Evolutionary conservation across 2,113 vertebrate species (phyloP).

Genomic region (Pterocles burchelli): DNA sequence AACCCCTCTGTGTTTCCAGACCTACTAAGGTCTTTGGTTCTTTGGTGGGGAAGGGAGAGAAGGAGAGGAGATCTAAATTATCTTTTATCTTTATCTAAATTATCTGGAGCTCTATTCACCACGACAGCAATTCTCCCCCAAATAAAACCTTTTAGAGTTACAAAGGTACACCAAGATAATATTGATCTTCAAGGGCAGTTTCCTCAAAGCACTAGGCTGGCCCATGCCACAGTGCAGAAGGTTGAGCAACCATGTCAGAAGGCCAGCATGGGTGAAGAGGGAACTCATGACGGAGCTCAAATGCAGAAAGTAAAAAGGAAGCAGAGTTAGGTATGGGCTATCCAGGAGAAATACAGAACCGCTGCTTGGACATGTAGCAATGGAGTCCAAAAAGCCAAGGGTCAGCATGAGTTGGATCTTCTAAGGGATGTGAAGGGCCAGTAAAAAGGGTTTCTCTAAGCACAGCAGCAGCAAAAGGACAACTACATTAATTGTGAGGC

Average conservation of each 20-base stretch:
- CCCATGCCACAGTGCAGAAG: neutral
- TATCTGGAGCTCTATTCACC: neutral
- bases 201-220: neutral
- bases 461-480: neutral
- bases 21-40: neutral
- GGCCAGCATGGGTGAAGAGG: neutral
- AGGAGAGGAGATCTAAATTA: neutral
- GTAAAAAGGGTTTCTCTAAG: neutral
- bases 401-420: neutral
- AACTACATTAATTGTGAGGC: neutral
- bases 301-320: neutral
- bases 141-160: neutral
- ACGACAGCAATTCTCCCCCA: neutral
- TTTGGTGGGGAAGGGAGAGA: neutral
- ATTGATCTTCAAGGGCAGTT: neutral
- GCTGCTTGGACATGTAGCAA: neutral
- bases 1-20: neutral
- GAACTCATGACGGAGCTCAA: neutral
- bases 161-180: neutral
- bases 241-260: neutral
- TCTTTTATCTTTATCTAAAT: neutral
- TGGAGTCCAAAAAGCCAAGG: neutral
- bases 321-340: neutral
- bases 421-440: neutral
- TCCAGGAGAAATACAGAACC: neutral